These are phyloP conservation scores for Oxytorus armatus DNA, from an alignment of 2,888 invertebrate species.

Conservation along the genomic window DNA sequence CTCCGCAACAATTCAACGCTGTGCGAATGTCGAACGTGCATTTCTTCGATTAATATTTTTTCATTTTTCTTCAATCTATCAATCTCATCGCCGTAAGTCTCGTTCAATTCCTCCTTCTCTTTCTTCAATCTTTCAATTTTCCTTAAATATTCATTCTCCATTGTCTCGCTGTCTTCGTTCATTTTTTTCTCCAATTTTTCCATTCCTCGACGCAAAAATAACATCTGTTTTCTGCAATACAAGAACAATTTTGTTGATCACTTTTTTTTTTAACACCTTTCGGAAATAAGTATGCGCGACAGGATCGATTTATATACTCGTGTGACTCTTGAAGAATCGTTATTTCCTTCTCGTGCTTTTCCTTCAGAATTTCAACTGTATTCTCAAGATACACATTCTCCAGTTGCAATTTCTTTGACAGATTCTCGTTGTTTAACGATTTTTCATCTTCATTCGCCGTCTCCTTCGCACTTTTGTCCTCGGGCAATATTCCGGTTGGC, in stretches of 20 bases:
- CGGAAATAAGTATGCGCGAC: neutral
- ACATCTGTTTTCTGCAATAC: slow-evolving; percentile 76
- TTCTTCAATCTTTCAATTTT: slow-evolving; percentile 77
- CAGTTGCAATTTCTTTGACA: slow-evolving; percentile 74
- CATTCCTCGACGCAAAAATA: slow-evolving; percentile 75
- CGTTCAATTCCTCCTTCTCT: slow-evolving; percentile 75
- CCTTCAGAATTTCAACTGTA: slow-evolving; percentile 75
- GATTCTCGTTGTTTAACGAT: slow-evolving; percentile 67
- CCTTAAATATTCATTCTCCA: slow-evolving; percentile 76
- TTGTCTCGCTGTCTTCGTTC: slow-evolving; percentile 74
- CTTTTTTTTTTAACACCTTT: neutral
- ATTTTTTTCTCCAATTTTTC: slow-evolving; percentile 77
- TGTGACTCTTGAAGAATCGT: slow-evolving; percentile 79
- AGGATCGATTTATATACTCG: slow-evolving; percentile 72
- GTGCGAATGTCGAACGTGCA: slow-evolving; percentile 74
- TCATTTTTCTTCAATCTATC: slow-evolving; percentile 72
- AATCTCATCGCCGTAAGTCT: slow-evolving; percentile 74
- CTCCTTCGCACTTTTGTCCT: slow-evolving; percentile 47
- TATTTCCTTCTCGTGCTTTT: slow-evolving; percentile 80
- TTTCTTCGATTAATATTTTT: slow-evolving; percentile 72
- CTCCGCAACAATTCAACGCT: slow-evolving; percentile 77
- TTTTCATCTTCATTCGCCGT: slow-evolving; percentile 34
- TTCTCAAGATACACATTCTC: slow-evolving; percentile 79
- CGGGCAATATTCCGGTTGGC: slow-evolving; percentile 60
- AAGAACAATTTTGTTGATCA: slow-evolving; percentile 14